Percentiles rank a stretch among this genome's conserved stretches.
Evolutionary conservation across 2,113 vertebrate genomes (phyloP).

Genomic region (Pardalotus punctatus): DNA sequence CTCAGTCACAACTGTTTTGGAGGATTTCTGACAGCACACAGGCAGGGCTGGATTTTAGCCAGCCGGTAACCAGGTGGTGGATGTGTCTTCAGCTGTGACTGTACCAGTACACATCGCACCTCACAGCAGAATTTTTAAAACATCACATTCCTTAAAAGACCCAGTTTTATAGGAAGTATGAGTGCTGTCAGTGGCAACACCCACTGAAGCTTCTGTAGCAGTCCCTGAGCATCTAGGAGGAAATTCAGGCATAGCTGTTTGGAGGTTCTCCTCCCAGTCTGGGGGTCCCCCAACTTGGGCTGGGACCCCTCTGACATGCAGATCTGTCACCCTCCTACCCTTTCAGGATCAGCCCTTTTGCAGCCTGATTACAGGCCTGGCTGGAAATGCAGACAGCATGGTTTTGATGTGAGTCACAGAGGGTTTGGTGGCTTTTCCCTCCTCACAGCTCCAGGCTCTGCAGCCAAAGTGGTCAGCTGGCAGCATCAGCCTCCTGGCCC

Average conservation of each 20-base stretch:
- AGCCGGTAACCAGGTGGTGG: neutral
- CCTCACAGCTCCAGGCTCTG: neutral
- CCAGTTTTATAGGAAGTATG: neutral
- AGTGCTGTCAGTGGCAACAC: neutral
- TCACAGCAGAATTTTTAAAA: neutral
- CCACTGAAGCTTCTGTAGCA: neutral
- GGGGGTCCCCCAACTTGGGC: neutral
- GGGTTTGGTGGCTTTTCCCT: conserved; percentile 7
- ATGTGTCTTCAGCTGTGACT: neutral
- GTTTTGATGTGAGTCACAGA: conserved; percentile 18
- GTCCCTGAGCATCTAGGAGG: neutral
- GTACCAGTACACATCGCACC: accelerated
- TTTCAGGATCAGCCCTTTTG: neutral
- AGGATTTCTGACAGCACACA: neutral
- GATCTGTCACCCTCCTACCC: neutral
- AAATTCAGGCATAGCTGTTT: neutral
- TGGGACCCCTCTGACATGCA: neutral
- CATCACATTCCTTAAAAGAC: neutral
- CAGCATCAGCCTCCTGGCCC: neutral
- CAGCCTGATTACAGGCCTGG: conserved; percentile 7
- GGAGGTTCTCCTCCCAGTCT: neutral
- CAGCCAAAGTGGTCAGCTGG: accelerated
- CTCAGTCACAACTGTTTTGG: neutral
- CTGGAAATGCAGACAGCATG: neutral
- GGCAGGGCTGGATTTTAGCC: neutral